Base-by-base conservation (phyloP, 2,797 vertebrate species). In the Erpetoichthys calabaricus region DNA sequence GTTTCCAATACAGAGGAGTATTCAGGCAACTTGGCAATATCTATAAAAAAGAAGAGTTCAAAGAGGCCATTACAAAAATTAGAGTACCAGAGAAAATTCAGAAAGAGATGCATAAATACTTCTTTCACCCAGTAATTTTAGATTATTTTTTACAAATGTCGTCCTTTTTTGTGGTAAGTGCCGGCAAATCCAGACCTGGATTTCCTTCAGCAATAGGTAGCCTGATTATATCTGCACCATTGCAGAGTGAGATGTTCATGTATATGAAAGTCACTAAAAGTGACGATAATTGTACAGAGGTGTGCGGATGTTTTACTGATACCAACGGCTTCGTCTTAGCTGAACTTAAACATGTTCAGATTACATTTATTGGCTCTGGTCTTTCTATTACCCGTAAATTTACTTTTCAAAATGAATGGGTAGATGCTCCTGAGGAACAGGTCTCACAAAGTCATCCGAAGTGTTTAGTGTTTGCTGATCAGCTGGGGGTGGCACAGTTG, bases 91-190 rank as follows among this genome's bases (percentile, higher is more conserved):
- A 67, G 61, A 76, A 86, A 62, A 68, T 80, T 0, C 1, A 70
- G 41, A 64, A 59, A 51, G 67, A 85, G 59, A 76, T 92, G 58
- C 66, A 87, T 65, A 75, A 84, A 46, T 87, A 83, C 69, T 81
- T 68, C 55, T 75, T 94, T 59, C 89, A 94, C 61, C 91, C 91
- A 8, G 86, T 89, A 53, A 51, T 93, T 4, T 70, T 94, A 1
- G 91, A 94, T 72, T 87, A 73, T 63, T 91, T 92, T 61, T 62
- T 93, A 61, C 89, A 92, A 75, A 89, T 91, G 87, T 79, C 74
- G 0, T 75, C 78, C 49, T 73, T 86, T 57, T 58, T 87, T 58
- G 80, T 69, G 47, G 60, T 70, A 8, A 68, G 67, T 59, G 63
- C 10, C 0, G 59, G 65, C 2, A 64, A 67, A 55, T 63, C 58